phyloP scores from a whole-genome alignment of 2,113 vertebrate species.

The Ginglymostoma cirratum region DNA sequence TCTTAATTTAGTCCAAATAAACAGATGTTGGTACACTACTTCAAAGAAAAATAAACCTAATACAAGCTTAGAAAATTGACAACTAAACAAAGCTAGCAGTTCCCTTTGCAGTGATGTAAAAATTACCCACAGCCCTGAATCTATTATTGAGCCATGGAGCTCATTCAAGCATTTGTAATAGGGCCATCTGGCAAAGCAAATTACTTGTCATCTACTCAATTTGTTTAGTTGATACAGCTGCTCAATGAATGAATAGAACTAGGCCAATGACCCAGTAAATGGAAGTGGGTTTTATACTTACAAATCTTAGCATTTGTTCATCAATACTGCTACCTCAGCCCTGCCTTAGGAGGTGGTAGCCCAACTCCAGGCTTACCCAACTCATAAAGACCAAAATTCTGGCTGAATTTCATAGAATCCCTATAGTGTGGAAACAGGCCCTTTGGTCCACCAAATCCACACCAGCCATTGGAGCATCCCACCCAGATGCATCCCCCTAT shows the following conservation, averaged over 20 bases:
- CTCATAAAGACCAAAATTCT: not conserved
- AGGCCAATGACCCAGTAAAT: not conserved
- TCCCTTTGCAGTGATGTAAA: not conserved
- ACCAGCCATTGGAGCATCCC: too few species aligned
- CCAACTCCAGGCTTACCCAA: not conserved
- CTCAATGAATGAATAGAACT: not conserved
- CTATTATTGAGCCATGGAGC: not conserved
- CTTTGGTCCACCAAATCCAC: too few species aligned
- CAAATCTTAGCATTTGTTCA: too few species aligned
- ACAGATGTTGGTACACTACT: not conserved
- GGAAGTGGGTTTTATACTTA: not conserved
- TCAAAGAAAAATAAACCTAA: not conserved
- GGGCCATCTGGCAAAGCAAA: not conserved
- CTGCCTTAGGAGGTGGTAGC: not conserved
- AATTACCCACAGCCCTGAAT: not conserved
- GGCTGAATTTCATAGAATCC: too few species aligned
- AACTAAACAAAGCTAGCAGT: not conserved
- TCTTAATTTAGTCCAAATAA: not conserved
- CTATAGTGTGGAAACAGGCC: too few species aligned
- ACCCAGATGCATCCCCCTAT: too few species aligned
- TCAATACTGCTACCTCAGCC: not conserved
- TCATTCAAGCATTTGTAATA: not conserved
- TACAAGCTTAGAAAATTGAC: not conserved
- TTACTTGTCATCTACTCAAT: not conserved
- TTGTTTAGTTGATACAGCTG: not conserved